These are phyloP conservation scores for Festucalex cinctus DNA, from an alignment of 2,113 vertebrate species.

Conservation along the genomic window DNA sequence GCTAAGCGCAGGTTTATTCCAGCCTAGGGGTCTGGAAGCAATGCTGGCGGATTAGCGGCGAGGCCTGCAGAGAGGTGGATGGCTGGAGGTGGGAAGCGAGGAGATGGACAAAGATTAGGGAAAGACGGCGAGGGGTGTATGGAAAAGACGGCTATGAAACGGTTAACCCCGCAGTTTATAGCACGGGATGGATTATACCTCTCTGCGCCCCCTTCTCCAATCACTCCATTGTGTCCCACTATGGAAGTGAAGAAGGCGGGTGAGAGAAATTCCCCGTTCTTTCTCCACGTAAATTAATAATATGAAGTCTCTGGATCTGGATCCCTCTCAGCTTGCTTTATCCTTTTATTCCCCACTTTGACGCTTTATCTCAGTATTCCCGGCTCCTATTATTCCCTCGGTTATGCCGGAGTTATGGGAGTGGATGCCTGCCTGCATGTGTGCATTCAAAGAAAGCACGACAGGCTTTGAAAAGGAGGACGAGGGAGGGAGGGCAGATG, in stretches of 20 bases:
- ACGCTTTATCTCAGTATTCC: conserved; percentile 54
- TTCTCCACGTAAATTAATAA: conserved; percentile 68
- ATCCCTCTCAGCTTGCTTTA: conserved; percentile 59
- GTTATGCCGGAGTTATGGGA: conserved; percentile 45
- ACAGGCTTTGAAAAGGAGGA: conserved; percentile 34
- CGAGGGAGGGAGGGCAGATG: conserved; percentile 23
- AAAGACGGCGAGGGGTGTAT: conserved; percentile 4
- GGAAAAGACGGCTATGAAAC: conserved; percentile 50
- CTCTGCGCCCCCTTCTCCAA: conserved; percentile 41
- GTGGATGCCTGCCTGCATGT: conserved; percentile 22
- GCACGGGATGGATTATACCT: conserved; percentile 67
- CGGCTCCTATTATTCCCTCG: conserved; percentile 63
- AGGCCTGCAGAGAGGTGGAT: conserved; percentile 50
- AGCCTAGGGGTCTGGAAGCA: conserved; percentile 52
- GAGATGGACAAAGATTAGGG: conserved; percentile 21
- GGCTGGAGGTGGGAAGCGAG: conserved; percentile 26
- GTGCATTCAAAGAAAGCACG: conserved; percentile 48
- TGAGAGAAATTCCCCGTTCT: conserved; percentile 44
- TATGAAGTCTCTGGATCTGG: conserved; percentile 53
- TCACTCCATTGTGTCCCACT: conserved; percentile 59
- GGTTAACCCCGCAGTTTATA: conserved; percentile 59
- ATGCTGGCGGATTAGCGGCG: conserved; percentile 42
- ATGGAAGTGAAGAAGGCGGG: conserved; percentile 30
- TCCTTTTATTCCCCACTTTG: conserved; percentile 48
- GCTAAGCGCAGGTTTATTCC: conserved; percentile 47